A percentile compares a stretch with the other conserved stretches of the same genome.
phyloP scores from a whole-genome alignment of 2,797 vertebrate genomes.

The Pachyuromys duprasi region DNA sequence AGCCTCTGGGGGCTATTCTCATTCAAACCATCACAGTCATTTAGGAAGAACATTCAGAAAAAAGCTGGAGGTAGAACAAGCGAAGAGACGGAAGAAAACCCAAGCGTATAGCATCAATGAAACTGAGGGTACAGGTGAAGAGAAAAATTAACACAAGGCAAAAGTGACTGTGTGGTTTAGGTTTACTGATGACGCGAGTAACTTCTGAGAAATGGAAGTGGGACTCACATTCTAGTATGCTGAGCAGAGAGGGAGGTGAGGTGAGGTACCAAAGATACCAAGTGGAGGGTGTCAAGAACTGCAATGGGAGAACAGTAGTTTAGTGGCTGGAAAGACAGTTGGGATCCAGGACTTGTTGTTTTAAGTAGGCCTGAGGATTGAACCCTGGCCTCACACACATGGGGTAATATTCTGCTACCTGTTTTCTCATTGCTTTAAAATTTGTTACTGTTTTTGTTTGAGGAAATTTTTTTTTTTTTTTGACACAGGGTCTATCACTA shows the following conservation, averaged over 20 bases:
- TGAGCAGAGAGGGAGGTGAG: neutral
- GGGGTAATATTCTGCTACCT: neutral
- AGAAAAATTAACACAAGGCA: neutral
- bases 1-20: neutral
- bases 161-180: neutral
- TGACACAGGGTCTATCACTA: neutral
- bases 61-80: neutral
- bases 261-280: neutral
- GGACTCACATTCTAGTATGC: neutral
- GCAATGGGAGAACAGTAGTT: neutral
- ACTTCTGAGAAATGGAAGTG: neutral
- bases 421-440: neutral
- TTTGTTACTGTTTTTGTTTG: neutral
- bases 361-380: neutral
- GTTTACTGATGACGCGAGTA: neutral
- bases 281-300: constrained; percentile 14
- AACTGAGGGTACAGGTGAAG: neutral
- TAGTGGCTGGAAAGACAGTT: neutral
- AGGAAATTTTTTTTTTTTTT: neutral
- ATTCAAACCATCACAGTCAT: neutral
- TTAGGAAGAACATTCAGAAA: neutral
- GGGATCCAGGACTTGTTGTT: neutral
- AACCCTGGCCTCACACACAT: neutral
- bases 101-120: neutral
- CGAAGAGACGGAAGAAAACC: neutral